Evolutionary conservation across 2,797 vertebrate genomes (phyloP), one percentile per base, ranked within the genome.

Genomic region (Pampus argenteus): DNA sequence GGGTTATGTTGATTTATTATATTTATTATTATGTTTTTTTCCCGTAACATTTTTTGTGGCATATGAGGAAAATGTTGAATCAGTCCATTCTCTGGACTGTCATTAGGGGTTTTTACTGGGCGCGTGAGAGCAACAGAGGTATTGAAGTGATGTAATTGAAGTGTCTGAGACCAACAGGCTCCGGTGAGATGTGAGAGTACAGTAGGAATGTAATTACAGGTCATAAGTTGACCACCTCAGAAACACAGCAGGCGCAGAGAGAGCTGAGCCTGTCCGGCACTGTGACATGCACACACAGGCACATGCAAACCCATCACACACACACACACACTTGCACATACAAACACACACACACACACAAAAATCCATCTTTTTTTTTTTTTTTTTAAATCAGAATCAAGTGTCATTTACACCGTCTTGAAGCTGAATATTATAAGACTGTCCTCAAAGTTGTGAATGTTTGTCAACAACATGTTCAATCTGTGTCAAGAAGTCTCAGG

Each of bases 161-260:
- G 88, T 86, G 83, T 79, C 74, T 29, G 31, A 50, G 76, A 84
- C 70, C 81, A 78, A 66, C 70, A 67, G 74, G 76, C 78, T 84
- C 81, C 68, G 38, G 66, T 64, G 81, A 87, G 84, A 90, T 75
- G 50, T 73, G 71, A 69, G 86, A 86, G 81, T 72, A 77, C 76
- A 87, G 85, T 84, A 79, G 72, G 84, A 83, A 78, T 85, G 91
- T 92, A 91, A 94, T 94, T 92, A 93, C 92, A 94, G 91, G 89
- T 92, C 88, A 92, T 87, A 87, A 87, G 92, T 91, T 91, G 88
- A 91, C 66, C 86, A 88, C 84, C 82, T 89, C 76, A 66, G 88
- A 90, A 79, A 87, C 82, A 77, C 79, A 63, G 79, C 71, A 60
- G 83, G 80, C 68, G 36, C 66, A 52, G 61, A 62, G 76, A 92